phyloP scores from a whole-genome alignment of 2,888 invertebrate genomes.

The Cabera pusaria region DNA sequence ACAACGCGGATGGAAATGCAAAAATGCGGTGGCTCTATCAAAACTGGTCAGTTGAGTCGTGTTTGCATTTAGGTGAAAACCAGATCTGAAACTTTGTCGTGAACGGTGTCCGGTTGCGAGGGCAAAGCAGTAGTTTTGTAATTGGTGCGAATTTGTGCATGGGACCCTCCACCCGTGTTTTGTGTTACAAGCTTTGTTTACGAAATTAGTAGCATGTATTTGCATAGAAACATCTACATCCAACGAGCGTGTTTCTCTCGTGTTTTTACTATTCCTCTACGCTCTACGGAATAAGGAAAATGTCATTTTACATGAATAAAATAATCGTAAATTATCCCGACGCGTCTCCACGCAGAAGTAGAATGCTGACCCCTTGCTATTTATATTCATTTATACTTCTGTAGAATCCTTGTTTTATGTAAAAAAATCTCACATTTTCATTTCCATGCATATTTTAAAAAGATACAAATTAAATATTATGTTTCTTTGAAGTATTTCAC shows the following conservation, averaged over 20 bases:
- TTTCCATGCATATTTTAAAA: too few species aligned
- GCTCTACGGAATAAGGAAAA: too few species aligned
- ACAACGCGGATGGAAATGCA: slow-evolving; percentile 19
- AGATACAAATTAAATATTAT: too few species aligned
- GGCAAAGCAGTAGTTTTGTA: slow-evolving; percentile 36
- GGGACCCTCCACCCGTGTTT: slow-evolving; percentile 12
- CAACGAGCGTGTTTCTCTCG: too few species aligned
- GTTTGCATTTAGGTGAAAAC: slow-evolving; percentile 66
- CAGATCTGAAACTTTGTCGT: slow-evolving; percentile 68
- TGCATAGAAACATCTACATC: neutral
- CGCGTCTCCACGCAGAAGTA: too few species aligned
- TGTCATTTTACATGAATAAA: neutral
- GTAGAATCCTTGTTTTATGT: too few species aligned
- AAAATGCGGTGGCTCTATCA: slow-evolving; percentile 37
- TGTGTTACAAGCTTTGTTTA: slow-evolving; percentile 29
- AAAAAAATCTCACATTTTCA: too few species aligned
- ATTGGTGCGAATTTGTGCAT: slow-evolving; percentile 33
- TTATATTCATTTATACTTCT: too few species aligned
- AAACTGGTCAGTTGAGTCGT: slow-evolving; percentile 47
- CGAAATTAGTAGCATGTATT: neutral
- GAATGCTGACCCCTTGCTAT: too few species aligned
- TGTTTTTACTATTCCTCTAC: too few species aligned
- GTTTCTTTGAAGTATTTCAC: too few species aligned
- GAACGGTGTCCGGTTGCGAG: slow-evolving; percentile 48
- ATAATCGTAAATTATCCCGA: too few species aligned